Percentiles rank a stretch among this genome's conserved stretches.
Evolutionary conservation across 2,797 vertebrate species (phyloP).

Genomic region (Clarias pachynema): DNA sequence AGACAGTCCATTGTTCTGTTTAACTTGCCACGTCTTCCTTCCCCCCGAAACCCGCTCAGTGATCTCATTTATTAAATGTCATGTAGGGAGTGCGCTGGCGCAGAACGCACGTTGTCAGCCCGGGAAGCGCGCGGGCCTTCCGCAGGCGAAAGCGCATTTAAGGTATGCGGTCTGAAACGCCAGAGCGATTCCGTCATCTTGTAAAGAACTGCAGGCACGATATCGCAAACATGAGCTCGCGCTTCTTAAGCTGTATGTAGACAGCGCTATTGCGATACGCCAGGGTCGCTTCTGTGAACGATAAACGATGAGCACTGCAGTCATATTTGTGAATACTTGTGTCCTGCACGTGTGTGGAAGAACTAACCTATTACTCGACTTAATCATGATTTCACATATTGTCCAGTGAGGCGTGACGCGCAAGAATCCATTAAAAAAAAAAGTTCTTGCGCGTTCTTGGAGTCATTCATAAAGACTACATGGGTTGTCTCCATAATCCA

Average conservation of each 20-base stretch:
- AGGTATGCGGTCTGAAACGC: constrained; percentile 31
- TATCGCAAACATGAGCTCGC: constrained; percentile 28
- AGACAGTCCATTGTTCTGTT: constrained; percentile 51
- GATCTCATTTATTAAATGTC: constrained; percentile 65
- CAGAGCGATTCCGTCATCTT: constrained; percentile 53
- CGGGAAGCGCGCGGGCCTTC: constrained; percentile 44
- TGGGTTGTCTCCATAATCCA: constrained; percentile 6
- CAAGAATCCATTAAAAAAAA: neutral
- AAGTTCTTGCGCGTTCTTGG: constrained; percentile 1
- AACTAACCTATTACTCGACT: neutral
- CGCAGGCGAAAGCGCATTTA: constrained; percentile 39
- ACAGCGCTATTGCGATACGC: neutral
- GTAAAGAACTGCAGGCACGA: constrained; percentile 43
- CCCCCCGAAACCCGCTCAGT: constrained; percentile 49
- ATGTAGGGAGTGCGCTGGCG: constrained; percentile 58
- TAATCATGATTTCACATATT: neutral
- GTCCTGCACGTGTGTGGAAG: neutral
- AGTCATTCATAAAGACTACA: neutral
- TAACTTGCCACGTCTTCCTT: constrained; percentile 36
- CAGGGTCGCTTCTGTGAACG: neutral
- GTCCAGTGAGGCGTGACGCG: neutral
- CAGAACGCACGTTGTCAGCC: constrained; percentile 50
- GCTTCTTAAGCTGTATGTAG: constrained; percentile 18
- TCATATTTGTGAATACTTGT: neutral
- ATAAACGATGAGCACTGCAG: neutral